Percentiles rank a stretch among this genome's conserved stretches.
Evolutionary conservation across 1,140 invertebrate species (phyloP).

Genomic region (Scaptomyza hsui): DNA sequence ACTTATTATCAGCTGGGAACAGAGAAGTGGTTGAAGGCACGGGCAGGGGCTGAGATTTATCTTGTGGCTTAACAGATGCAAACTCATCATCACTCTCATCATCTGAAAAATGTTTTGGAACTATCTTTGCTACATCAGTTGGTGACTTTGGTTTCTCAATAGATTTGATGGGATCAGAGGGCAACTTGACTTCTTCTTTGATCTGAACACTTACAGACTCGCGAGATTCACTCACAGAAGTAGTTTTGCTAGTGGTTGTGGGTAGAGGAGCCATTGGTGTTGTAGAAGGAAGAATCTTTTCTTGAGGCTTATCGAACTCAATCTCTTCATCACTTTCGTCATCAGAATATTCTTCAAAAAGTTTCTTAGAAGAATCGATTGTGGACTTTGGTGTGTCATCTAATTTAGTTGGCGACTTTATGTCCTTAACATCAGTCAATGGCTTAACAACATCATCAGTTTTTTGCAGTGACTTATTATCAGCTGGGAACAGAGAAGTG

Average conservation of each 20-base stretch:
- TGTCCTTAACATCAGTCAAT: neutral
- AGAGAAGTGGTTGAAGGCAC: neutral
- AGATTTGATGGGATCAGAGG: neutral
- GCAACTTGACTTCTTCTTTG: neutral
- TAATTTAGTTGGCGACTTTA: neutral
- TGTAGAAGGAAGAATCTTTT: neutral
- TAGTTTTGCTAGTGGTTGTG: neutral
- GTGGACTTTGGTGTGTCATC: slow-evolving; percentile 30
- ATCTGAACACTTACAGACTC: neutral
- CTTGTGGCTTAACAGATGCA: neutral
- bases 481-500: neutral
- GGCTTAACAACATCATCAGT: slow-evolving; percentile 3
- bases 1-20: neutral
- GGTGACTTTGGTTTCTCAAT: slow-evolving; percentile 25
- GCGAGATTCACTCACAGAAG: neutral
- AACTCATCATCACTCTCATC: slow-evolving; percentile 37
- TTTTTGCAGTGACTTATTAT: slow-evolving; percentile 14
- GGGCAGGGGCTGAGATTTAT: slow-evolving; percentile 3
- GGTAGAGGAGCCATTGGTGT: neutral
- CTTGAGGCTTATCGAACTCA: slow-evolving; percentile 10
- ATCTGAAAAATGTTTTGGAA: slow-evolving; percentile 27
- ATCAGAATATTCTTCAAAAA: slow-evolving; percentile 25
- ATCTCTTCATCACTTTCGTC: slow-evolving; percentile 35
- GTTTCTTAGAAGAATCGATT: slow-evolving; percentile 10
- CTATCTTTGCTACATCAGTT: slow-evolving; percentile 8